Evolutionary conservation across 2,797 vertebrate genomes (phyloP).

Genomic region (Oryzias sinensis): DNA sequence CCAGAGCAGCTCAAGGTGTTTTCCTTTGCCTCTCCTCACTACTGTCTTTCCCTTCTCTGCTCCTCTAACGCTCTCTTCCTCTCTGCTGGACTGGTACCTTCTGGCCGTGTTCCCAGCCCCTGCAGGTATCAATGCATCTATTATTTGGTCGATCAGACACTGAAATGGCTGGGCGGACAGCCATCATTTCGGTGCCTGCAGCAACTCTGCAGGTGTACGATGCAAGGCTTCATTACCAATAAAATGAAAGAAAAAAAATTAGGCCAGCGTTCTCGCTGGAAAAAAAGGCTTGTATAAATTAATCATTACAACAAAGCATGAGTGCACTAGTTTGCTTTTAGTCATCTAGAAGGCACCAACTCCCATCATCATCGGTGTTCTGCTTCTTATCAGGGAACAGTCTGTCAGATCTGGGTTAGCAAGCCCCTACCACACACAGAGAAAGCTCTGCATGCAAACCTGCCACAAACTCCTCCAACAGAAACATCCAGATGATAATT

Average conservation of each 20-base stretch:
- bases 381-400: slow-evolving; percentile 34
- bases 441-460: slow-evolving; percentile 21
- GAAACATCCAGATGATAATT: slow-evolving; percentile 21
- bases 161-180: slow-evolving; percentile 41
- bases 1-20: slow-evolving; percentile 55
- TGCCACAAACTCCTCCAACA: slow-evolving; percentile 31
- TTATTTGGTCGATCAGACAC: slow-evolving; percentile 72
- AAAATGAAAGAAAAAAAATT: slow-evolving; percentile 43
- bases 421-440: slow-evolving; percentile 27
- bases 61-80: slow-evolving; percentile 1
- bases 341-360: slow-evolving; percentile 38
- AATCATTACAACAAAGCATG: slow-evolving; percentile 64
- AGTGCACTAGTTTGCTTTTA: slow-evolving; percentile 53
- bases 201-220: slow-evolving; percentile 23
- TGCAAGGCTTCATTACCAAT: slow-evolving; percentile 41
- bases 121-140: slow-evolving; percentile 74
- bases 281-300: slow-evolving; percentile 58
- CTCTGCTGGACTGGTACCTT: slow-evolving; percentile 21
- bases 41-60: not conserved
- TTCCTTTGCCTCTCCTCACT: slow-evolving; percentile 31
- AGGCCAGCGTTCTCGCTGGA: slow-evolving; percentile 53
- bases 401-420: slow-evolving; percentile 43
- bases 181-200: slow-evolving; percentile 43
- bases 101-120: slow-evolving; percentile 44
- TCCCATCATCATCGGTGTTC: slow-evolving; percentile 8